These are phyloP conservation scores for Rynchops niger DNA, from an alignment of 2,113 vertebrate genomes.

Conservation along the genomic window DNA sequence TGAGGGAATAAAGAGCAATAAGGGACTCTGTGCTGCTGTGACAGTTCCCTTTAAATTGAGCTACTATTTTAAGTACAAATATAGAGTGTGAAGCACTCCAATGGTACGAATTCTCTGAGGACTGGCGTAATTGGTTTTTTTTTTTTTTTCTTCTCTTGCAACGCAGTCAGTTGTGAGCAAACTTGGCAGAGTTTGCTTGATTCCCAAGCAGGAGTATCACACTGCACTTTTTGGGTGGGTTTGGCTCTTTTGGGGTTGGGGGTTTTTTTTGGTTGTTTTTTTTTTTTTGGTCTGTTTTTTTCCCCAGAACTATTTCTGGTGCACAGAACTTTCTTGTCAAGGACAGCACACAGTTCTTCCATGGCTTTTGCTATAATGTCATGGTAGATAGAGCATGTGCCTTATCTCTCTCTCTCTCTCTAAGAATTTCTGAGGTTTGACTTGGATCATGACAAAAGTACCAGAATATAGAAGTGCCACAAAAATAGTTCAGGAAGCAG, in stretches of 20 bases:
- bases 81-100: not conserved
- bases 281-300: not conserved
- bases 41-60: not conserved
- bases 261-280: not conserved
- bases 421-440: not conserved
- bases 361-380: not conserved
- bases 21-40: not conserved
- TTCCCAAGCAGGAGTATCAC: not conserved
- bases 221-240: not conserved
- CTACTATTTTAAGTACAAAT: not conserved
- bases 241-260: not conserved
- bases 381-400: not conserved
- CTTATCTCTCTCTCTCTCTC: not conserved
- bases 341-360: not conserved
- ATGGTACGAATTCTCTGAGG: not conserved
- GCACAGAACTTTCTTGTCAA: not conserved
- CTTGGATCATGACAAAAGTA: not conserved
- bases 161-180: not conserved
- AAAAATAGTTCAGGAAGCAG: not conserved
- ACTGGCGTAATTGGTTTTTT: not conserved
- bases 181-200: not conserved
- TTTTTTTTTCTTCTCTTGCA: not conserved
- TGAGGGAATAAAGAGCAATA: not conserved
- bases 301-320: not conserved
- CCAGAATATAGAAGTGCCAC: not conserved